Conservation (phyloP, 2,797 vertebrate genomes). For the Tinamus major region DNA sequence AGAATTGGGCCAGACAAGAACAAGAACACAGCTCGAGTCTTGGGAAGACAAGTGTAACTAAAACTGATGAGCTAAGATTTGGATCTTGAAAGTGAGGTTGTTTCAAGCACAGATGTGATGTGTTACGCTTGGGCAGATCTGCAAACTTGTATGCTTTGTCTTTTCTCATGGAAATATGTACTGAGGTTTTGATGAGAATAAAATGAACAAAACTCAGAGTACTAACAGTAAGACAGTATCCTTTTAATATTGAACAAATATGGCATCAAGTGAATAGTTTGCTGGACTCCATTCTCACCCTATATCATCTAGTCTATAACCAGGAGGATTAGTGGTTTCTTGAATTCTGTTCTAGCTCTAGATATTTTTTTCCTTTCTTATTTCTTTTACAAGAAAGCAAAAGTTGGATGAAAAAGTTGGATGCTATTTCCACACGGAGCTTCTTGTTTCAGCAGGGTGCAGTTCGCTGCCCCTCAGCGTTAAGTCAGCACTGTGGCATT, state of each 20-base stretch:
- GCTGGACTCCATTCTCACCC: neutral
- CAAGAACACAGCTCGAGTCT: neutral
- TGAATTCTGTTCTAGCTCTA: neutral
- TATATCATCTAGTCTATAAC: accelerated
- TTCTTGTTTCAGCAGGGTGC: neutral
- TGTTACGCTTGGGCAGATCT: neutral
- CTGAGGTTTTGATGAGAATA: neutral
- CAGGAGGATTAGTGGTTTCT: neutral
- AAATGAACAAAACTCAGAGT: neutral
- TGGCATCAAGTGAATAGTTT: neutral
- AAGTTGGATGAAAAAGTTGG: neutral
- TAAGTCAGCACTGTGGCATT: neutral
- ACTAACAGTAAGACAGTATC: neutral
- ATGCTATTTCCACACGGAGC: neutral
- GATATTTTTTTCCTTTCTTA: neutral
- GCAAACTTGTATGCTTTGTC: neutral
- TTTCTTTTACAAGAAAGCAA: neutral
- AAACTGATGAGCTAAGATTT: neutral
- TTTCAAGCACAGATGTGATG: neutral
- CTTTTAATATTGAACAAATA: neutral
- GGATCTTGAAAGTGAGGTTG: neutral
- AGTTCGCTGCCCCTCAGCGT: neutral
- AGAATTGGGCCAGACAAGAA: neutral
- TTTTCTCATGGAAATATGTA: neutral
- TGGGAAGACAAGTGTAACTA: neutral